Conservation (phyloP, 2,888 invertebrate genomes). For the Liodrosophila aerea region DNA sequence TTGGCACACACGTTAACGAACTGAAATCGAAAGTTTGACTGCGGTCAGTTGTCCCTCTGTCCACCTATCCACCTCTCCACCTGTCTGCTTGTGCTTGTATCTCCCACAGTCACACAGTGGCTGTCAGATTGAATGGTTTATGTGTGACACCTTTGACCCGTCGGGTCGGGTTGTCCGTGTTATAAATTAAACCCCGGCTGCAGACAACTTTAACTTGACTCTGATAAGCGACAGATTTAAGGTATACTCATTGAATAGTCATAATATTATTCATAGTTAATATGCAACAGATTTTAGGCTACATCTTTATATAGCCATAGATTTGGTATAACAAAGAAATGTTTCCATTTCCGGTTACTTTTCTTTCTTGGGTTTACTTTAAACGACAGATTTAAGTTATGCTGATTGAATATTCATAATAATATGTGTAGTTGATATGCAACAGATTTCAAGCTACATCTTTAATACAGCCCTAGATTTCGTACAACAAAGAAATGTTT, state of each 20-base stretch:
- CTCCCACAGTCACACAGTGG: conserved; percentile 51
- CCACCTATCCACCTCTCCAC: background rate
- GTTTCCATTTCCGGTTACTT: conserved; percentile 7
- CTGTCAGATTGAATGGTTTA: conserved; percentile 75
- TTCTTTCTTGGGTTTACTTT: conserved; percentile 45
- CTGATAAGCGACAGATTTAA: background rate
- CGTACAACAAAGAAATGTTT: too few relatives aligned
- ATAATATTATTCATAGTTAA: too few relatives aligned
- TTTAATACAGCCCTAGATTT: too few relatives aligned
- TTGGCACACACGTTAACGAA: conserved; percentile 66
- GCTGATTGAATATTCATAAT: too few relatives aligned
- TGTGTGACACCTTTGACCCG: conserved; percentile 74
- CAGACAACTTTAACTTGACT: conserved; percentile 37
- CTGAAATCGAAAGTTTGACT: conserved; percentile 70
- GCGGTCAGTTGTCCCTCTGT: conserved; percentile 51
- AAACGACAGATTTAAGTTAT: background rate
- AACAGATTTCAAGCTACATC: too few relatives aligned
- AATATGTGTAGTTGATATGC: too few relatives aligned
- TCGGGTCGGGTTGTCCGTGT: conserved; percentile 55
- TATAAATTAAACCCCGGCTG: conserved; percentile 73
- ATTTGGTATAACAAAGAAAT: too few relatives aligned
- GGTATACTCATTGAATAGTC: background rate
- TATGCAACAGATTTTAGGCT: too few relatives aligned
- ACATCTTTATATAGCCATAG: too few relatives aligned
- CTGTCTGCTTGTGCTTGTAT: conserved; percentile 10